Evolutionary conservation across 2,888 invertebrate species (phyloP).

Genomic region (Volucella bombylans): DNA sequence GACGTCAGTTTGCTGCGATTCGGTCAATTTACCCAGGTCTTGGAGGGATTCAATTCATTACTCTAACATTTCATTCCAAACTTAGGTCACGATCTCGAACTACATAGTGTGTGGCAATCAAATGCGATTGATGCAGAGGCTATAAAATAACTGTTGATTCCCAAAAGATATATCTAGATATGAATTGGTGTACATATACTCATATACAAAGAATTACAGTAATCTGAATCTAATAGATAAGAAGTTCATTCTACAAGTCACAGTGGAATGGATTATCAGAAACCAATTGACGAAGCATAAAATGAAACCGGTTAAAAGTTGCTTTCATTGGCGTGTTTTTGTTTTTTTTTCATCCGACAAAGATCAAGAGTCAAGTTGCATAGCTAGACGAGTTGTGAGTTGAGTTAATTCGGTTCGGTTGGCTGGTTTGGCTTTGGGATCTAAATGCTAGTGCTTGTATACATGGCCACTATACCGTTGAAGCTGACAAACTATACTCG

Average conservation of each 20-base stretch:
- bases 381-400: constrained; percentile 17
- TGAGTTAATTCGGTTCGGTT: constrained; percentile 27
- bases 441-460: constrained; percentile 9
- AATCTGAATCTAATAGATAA: background rate
- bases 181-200: background rate
- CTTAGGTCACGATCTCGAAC: constrained; percentile 4
- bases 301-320: constrained; percentile 55
- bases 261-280: background rate
- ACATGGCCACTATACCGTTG: constrained; percentile 44
- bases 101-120: constrained; percentile 5
- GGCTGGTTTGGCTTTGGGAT: constrained; percentile 14
- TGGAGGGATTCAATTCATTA: background rate
- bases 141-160: too few relatives aligned
- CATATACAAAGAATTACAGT: too few relatives aligned
- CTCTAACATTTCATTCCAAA: background rate
- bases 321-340: constrained; percentile 23
- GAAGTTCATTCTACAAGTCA: constrained; percentile 3
- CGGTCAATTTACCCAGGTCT: constrained; percentile 9
- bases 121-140: background rate
- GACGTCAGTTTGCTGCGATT: constrained; percentile 30
- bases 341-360: constrained; percentile 33
- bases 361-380: constrained; percentile 64
- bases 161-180: too few relatives aligned
- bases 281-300: constrained; percentile 26
- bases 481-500: constrained; percentile 3